Percentiles rank a stretch among this genome's conserved stretches.
phyloP scores from a whole-genome alignment of 2,888 invertebrate species.

The Tetramorium bicarinatum region DNA sequence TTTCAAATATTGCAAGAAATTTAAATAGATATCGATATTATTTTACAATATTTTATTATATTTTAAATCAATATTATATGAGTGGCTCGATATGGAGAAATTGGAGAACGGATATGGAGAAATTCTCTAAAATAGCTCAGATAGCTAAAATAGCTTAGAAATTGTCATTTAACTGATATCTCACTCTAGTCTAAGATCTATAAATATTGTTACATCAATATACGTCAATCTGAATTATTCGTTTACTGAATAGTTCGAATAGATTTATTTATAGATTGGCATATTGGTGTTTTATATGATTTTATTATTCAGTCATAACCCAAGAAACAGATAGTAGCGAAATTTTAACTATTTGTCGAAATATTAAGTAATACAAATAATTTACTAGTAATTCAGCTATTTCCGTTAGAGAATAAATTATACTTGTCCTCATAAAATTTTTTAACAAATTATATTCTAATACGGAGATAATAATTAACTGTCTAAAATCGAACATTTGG shows the following conservation, averaged over 20 bases:
- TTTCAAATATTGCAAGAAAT: not conserved
- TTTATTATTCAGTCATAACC: not conserved
- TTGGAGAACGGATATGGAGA: not conserved
- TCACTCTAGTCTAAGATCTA: not conserved
- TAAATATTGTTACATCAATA: not conserved
- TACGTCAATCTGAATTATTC: not conserved
- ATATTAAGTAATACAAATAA: not conserved
- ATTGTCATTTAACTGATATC: not conserved
- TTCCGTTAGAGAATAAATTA: not conserved
- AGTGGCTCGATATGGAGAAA: not conserved
- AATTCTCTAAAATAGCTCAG: not conserved
- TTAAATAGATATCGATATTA: not conserved
- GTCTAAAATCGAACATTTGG: not conserved
- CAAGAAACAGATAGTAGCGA: not conserved
- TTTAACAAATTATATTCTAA: not conserved
- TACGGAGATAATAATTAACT: not conserved
- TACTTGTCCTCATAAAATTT: not conserved
- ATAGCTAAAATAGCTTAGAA: not conserved
- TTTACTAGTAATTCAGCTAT: not conserved
- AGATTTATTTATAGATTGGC: not conserved
- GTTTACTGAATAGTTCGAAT: not conserved
- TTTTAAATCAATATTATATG: not conserved
- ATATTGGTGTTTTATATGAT: not conserved
- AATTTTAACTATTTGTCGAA: not conserved
- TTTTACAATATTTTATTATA: not conserved